These are phyloP conservation scores for Agriopis marginaria DNA, from an alignment of 2,888 invertebrate genomes.

Conservation along the genomic window DNA sequence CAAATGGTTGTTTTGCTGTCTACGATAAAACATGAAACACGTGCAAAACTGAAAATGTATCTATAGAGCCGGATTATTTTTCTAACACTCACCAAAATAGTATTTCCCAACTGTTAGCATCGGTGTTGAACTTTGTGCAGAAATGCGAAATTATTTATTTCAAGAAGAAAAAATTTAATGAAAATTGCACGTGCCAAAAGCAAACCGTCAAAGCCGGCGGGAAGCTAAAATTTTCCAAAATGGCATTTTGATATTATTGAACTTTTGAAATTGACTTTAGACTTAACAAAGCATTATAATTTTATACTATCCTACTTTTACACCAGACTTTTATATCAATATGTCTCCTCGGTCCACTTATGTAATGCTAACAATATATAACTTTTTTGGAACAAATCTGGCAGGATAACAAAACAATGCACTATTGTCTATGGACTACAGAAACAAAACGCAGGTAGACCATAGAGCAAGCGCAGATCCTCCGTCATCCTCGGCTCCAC, in stretches of 20 bases:
- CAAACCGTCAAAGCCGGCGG: conserved; percentile 84
- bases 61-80: conserved; percentile 52
- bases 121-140: conserved; percentile 67
- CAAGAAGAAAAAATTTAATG: conserved; percentile 60
- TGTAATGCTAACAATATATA: background rate
- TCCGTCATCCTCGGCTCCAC: too few species aligned
- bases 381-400: background rate
- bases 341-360: background rate
- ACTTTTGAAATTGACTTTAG: background rate
- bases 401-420: background rate
- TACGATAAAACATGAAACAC: conserved; percentile 71
- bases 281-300: background rate
- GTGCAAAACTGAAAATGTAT: conserved; percentile 71
- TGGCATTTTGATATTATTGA: conserved; percentile 6
- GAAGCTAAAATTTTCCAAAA: conserved; percentile 69
- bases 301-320: background rate
- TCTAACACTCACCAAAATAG: conserved; percentile 75
- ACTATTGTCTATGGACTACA: background rate
- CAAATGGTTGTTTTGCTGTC: conserved; percentile 84
- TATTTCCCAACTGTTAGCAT: conserved; percentile 77
- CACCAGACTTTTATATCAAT: background rate
- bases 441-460: background rate
- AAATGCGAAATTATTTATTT: conserved; percentile 60
- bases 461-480: background rate
- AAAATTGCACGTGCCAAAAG: conserved; percentile 84